These are phyloP conservation scores for Sapayoa aenigma DNA, from an alignment of 2,113 vertebrate species.

Conservation along the genomic window DNA sequence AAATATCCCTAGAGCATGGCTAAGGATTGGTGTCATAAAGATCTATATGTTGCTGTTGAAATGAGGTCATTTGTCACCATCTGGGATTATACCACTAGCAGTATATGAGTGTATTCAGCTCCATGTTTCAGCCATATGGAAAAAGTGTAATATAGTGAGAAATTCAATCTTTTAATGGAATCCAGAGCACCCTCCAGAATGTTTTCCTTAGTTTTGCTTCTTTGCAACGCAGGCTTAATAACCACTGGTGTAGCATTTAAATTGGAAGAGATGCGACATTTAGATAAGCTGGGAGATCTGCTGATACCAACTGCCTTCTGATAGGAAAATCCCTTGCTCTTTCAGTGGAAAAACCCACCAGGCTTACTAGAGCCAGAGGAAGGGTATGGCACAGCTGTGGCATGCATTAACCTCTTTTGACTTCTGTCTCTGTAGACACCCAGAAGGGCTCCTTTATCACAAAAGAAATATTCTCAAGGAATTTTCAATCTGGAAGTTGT, in stretches of 20 bases:
- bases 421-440: background rate
- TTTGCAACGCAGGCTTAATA: conserved; percentile 31
- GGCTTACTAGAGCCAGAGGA: conserved; percentile 15
- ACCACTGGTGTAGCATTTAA: conserved; percentile 43
- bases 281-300: conserved; percentile 59
- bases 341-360: conserved; percentile 51
- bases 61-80: conserved; percentile 52
- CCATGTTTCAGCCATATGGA: conserved; percentile 50
- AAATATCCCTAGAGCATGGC: conserved; percentile 37
- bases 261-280: conserved; percentile 48
- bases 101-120: background rate
- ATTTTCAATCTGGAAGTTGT: background rate
- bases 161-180: conserved; percentile 64
- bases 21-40: conserved; percentile 12
- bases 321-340: conserved; percentile 53
- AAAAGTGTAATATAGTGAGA: conserved; percentile 51
- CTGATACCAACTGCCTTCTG: conserved; percentile 32
- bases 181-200: conserved; percentile 55
- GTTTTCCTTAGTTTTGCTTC: conserved; percentile 52
- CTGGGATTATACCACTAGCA: conserved; percentile 53
- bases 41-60: conserved; percentile 41
- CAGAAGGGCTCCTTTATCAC: background rate
- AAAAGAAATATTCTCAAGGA: background rate
- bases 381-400: conserved; percentile 32
- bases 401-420: conserved; percentile 44